Base-by-base conservation (phyloP, 2,888 invertebrate genomes). In the Sycophila texana region DNA sequence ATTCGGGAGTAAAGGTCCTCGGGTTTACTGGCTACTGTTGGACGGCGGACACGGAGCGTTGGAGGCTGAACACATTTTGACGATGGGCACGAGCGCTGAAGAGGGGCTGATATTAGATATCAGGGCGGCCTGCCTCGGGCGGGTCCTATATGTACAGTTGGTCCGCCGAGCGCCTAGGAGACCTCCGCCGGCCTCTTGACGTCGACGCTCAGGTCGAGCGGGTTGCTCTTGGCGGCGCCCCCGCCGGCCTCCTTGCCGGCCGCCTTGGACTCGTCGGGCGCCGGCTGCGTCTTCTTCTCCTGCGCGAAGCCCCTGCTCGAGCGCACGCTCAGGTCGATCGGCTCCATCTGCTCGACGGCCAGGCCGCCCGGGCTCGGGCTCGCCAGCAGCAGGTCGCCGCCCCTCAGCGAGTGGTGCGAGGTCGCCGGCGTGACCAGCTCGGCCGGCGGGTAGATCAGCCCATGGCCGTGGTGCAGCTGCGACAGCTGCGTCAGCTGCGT, bases 341-440 rank as follows among this genome's bases (percentile, higher is more conserved):
- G 91, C 68, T 91, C 90, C 63, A 92, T 92, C 84, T 92, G 92
- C 61, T 91, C 91, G 30, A 90, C 87, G 51, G 91, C 89, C 0
- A 90, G 83, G 58, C 91, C 89, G 57, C 90, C 91, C 0, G 90
- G 88, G 68, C 90, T 90, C 0, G 91, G 91, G 72, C 91, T 91
- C 67, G 89, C 90, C 53, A 91, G 84, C 0, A 90, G 83, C 7
- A 91, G 84, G 82, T 91, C 91, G 18, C 91, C 90, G 12, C 91
- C 91, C 60, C 26, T 87, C 86, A 22, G 87, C 70, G 87, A 87
- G 55, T 86, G 86, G n/a, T 87, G 87, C 0, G 89, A 86, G 1
- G 88, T 81, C 1, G 87, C 88, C 0, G 88, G 89, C 0, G 89
- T 88, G 3, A 89, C 84, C 13, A 89, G 82, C 1, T 87, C 89